A percentile compares a stretch with the other conserved stretches of the same genome.
Evolutionary conservation across 2,113 vertebrate species (phyloP).

Genomic region (Lanius collurio): DNA sequence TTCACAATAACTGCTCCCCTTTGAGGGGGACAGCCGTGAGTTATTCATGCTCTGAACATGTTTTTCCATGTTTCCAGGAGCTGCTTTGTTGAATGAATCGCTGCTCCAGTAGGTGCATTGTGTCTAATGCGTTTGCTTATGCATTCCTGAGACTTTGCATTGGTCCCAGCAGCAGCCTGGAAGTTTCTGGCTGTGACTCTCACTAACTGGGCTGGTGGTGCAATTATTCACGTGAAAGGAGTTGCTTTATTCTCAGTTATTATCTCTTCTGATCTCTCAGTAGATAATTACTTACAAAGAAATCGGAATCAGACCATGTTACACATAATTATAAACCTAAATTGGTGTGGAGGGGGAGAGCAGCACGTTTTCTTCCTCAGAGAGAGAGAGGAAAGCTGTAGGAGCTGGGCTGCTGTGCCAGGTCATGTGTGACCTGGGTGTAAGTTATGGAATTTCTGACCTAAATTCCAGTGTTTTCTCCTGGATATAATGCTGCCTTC

Average conservation of each 20-base stretch:
- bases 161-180: neutral
- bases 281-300: neutral
- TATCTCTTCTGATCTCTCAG: neutral
- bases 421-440: slow-evolving; percentile 28
- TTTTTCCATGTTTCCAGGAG: neutral
- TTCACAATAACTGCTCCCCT: neutral
- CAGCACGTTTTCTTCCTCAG: neutral
- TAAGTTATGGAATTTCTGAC: slow-evolving; percentile 37
- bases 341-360: neutral
- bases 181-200: neutral
- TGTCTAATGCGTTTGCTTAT: neutral
- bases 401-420: slow-evolving; percentile 17
- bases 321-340: neutral
- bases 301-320: neutral
- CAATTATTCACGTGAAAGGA: neutral
- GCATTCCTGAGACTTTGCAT: slow-evolving; percentile 13
- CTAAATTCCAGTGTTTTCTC: slow-evolving; percentile 28
- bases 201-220: neutral
- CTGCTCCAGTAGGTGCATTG: neutral
- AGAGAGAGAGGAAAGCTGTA: neutral
- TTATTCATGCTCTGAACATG: neutral
- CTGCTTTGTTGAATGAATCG: neutral
- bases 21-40: neutral
- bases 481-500: neutral
- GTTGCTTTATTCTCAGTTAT: neutral